Conservation (phyloP, 1,140 invertebrate species). For the Procambarus virginalis region DNA sequence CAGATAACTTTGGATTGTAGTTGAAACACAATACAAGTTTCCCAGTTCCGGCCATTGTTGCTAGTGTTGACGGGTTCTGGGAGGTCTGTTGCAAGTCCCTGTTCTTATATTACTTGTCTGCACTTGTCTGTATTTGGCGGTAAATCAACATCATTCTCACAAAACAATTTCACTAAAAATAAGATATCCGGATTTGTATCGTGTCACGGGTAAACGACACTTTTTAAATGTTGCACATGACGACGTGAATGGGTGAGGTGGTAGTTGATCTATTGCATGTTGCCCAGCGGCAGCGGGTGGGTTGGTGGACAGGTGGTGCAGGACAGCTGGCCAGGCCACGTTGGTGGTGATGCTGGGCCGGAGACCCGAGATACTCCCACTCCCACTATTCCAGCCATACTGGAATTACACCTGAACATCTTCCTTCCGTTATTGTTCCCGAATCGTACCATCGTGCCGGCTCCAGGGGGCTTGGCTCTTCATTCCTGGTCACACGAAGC, state of each 20-base stretch:
- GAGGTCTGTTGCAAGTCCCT: too few species aligned
- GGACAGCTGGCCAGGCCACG: constrained; percentile 11
- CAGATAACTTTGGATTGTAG: not conserved
- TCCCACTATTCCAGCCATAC: constrained; percentile 27
- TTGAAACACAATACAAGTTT: not conserved
- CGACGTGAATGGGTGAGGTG: too few species aligned
- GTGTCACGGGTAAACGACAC: too few species aligned
- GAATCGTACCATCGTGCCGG: constrained; percentile 20
- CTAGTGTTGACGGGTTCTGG: too few species aligned
- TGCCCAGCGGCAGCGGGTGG: not conserved
- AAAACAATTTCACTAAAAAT: too few species aligned
- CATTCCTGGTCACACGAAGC: not conserved
- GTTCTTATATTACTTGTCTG: too few species aligned
- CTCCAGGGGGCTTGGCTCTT: not conserved
- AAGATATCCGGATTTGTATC: too few species aligned
- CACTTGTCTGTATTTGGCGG: too few species aligned
- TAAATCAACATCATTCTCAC: too few species aligned
- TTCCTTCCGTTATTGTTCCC: constrained; percentile 23
- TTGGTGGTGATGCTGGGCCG: constrained; percentile 22
- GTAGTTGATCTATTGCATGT: too few species aligned
- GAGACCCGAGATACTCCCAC: constrained; percentile 3
- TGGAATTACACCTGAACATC: constrained; percentile 31
- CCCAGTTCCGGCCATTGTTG: too few species aligned
- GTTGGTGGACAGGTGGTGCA: not conserved
- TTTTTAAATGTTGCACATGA: too few species aligned